phyloP scores from a whole-genome alignment of 2,797 vertebrate species.

The Alosa sapidissima region DNA sequence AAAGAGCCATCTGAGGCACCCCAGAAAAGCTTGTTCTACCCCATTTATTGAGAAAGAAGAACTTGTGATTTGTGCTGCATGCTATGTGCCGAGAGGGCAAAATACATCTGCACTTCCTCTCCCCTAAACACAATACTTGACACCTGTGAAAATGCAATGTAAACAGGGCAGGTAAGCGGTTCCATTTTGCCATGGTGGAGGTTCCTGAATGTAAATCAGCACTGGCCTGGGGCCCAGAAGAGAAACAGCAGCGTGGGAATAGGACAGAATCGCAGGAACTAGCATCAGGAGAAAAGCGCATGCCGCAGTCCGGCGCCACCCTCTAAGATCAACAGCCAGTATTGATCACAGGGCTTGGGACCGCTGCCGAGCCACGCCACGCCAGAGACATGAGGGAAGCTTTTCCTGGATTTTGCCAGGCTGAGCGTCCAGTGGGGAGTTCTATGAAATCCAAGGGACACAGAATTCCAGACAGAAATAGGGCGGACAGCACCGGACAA shows the following conservation, averaged over 20 bases:
- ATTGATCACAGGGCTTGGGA: neutral
- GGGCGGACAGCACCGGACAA: neutral
- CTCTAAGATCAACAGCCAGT: constrained; percentile 5
- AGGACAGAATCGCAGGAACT: neutral
- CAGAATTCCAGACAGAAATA: constrained; percentile 18
- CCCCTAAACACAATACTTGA: neutral
- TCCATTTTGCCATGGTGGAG: neutral
- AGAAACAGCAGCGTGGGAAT: neutral
- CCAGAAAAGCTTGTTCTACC: too few relatives aligned
- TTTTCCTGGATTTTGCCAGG: constrained; percentile 14
- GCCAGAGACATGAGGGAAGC: neutral
- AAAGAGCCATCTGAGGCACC: too few relatives aligned
- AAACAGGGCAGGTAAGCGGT: neutral
- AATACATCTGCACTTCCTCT: neutral
- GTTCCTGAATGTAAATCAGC: neutral
- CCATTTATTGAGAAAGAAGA: neutral
- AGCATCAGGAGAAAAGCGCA: neutral
- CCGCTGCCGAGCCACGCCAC: neutral
- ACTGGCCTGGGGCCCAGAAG: neutral
- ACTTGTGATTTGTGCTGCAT: neutral
- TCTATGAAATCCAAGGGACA: neutral
- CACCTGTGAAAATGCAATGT: neutral
- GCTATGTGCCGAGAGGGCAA: too few relatives aligned
- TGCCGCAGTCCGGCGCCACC: neutral
- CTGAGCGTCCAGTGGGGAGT: neutral